Evolutionary conservation across 2,888 invertebrate genomes (phyloP), one percentile per base, ranked within the genome.

Genomic region (Dynastes hyllus): DNA sequence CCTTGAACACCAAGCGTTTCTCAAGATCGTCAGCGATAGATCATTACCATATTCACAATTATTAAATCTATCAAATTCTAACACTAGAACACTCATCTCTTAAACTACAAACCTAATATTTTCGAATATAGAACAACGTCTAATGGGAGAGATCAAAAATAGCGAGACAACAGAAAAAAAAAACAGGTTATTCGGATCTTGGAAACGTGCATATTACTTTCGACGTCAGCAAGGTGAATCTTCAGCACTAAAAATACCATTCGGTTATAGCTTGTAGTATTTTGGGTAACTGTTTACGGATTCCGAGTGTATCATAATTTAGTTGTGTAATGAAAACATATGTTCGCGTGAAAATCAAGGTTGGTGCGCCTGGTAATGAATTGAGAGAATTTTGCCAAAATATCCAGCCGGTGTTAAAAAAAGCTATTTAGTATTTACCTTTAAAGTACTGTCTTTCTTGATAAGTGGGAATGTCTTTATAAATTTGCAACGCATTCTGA

Each of bases 401-500:
- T 55, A 55, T 22, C 8, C 22, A 5, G 22, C 0, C 2, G 5
- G 32, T 32, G 4, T 32, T 2, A 32, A 32, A 32, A 32, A 5
- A 32, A 32, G 32, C 32, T 4, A 2, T 2, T 32, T 32, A 32
- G 5, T 32, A 29, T 84, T 84, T 84, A 89, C 89, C 89, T 86
- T 84, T 87, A 45, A 87, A 84, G 81, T 87, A 87, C 78, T 87
- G 84, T 67, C 88, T 85, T 78, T 89, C 88, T n/a, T 86, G 85
- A 82, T 88, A 89, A 2, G 86, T 85, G 5, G 87, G 87, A 80
- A 88, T 87, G 67, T 86, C 87, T 76, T 86, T 83, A 67, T 87
- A 81, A 55, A 87, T 87, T 45, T 83, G 83, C 11, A 73, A 51
- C 3, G 67, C 67, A 13, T 71, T 79, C 27, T 73, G 73, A 22